phyloP scores from a whole-genome alignment of 2,113 vertebrate species.

The Laticauda colubrina region DNA sequence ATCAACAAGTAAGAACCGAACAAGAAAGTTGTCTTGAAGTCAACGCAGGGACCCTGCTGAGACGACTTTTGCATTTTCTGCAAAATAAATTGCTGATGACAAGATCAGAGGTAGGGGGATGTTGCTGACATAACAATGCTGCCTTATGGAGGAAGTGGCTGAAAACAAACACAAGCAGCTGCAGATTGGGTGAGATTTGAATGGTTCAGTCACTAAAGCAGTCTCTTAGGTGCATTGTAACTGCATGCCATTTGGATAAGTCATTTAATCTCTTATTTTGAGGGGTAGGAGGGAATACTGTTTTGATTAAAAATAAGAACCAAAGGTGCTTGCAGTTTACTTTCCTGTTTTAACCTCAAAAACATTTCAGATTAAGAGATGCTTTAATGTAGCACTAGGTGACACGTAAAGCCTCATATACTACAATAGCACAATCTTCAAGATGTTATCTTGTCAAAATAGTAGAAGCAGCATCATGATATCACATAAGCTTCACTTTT shows the following conservation, averaged over 20 bases:
- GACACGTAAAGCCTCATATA: background rate
- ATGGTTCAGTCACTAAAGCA: background rate
- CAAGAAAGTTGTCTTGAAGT: background rate
- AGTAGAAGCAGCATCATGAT: background rate
- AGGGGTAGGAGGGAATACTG: background rate
- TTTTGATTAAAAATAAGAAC: background rate
- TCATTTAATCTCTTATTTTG: too few species aligned
- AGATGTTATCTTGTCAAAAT: background rate
- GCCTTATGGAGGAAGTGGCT: conserved; percentile 29
- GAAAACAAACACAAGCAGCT: background rate
- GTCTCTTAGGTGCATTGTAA: background rate
- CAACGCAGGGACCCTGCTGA: background rate
- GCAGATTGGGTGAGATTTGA: background rate
- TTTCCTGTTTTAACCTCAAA: background rate
- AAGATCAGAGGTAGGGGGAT: background rate
- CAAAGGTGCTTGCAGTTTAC: background rate
- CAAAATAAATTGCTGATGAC: conserved; percentile 21
- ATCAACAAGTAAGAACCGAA: background rate
- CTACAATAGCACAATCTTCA: background rate
- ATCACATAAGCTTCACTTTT: background rate
- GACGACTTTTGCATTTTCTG: background rate
- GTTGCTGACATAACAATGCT: background rate
- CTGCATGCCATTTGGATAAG: background rate
- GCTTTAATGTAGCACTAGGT: background rate
- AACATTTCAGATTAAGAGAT: background rate